Evolutionary conservation across 2,113 vertebrate species (phyloP).

Genomic region (Nibea coibor): DNA sequence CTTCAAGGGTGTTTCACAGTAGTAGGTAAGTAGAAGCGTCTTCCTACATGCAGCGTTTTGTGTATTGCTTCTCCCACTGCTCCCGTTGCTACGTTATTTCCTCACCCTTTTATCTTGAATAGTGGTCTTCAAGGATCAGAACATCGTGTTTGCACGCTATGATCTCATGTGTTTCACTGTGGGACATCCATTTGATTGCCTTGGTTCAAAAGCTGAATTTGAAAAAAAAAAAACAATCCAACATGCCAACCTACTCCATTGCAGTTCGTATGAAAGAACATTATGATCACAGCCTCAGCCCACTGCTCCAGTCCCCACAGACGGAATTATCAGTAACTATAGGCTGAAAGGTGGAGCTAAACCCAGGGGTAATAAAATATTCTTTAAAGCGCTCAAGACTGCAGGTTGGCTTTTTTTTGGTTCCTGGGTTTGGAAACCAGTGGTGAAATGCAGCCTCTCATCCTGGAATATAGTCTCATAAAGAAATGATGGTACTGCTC

Average conservation of each 20-base stretch:
- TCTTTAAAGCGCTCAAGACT: constrained; percentile 12
- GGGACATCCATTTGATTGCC: neutral
- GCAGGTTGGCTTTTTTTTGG: neutral
- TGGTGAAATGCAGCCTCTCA: constrained; percentile 16
- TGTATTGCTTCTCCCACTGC: neutral
- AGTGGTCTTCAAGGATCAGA: neutral
- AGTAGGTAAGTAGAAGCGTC: no score
- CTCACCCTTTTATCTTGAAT: neutral
- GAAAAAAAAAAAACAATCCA: neutral
- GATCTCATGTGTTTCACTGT: neutral
- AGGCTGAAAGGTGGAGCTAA: constrained; percentile 16
- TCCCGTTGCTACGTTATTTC: neutral
- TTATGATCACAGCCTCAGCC: neutral
- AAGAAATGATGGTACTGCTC: constrained; percentile 16
- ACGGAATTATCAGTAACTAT: constrained; percentile 19
- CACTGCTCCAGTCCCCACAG: neutral
- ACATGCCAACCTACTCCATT: neutral
- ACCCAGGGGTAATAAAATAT: constrained; percentile 4
- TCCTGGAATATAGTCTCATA: constrained; percentile 8
- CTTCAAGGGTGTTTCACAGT: no score
- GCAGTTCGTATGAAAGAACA: neutral
- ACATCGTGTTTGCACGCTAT: neutral
- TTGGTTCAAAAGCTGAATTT: neutral
- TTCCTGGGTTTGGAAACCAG: neutral
- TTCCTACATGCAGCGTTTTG: neutral